Percentiles rank a stretch among this genome's conserved stretches.
Conservation (phyloP, 2,888 invertebrate genomes). For the Drosophila anomalata region DNA sequence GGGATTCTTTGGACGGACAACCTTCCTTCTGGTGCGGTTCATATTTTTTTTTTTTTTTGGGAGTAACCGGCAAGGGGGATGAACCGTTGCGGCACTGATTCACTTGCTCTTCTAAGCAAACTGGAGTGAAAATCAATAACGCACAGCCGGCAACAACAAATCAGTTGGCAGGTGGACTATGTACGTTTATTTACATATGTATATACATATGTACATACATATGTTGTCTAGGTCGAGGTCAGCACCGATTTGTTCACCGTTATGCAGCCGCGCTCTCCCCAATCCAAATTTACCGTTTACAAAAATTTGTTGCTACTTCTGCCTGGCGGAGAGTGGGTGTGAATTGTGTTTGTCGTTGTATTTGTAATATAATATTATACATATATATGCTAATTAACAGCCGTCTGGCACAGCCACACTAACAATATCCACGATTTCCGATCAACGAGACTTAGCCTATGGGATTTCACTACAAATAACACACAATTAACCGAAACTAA, state of each 20-base stretch:
- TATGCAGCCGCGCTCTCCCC: slow-evolving; percentile 5
- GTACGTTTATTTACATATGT: neutral
- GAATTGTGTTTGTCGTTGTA: neutral
- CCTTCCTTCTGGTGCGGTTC: slow-evolving; percentile 84
- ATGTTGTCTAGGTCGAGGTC: slow-evolving; percentile 63
- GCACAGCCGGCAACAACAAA: slow-evolving; percentile 42
- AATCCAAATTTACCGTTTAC: slow-evolving; percentile 52
- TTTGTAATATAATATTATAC: neutral
- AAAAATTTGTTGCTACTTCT: slow-evolving; percentile 6
- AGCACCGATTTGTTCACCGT: slow-evolving; percentile 36
- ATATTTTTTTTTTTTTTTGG: slow-evolving; percentile 48
- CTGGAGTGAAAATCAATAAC: slow-evolving; percentile 34
- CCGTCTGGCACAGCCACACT: slow-evolving; percentile 29
- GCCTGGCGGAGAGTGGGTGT: neutral
- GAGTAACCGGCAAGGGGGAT: slow-evolving; percentile 33
- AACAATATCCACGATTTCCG: slow-evolving; percentile 16
- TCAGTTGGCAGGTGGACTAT: slow-evolving; percentile 9
- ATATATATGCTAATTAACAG: slow-evolving; percentile 27
- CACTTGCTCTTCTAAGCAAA: slow-evolving; percentile 23
- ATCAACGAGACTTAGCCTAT: slow-evolving; percentile 8
- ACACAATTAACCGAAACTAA: slow-evolving; percentile 12
- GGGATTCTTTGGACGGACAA: slow-evolving; percentile 86
- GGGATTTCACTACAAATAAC: slow-evolving; percentile 18
- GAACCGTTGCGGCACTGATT: slow-evolving; percentile 53
- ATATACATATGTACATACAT: neutral